Conservation (phyloP, 2,888 invertebrate genomes). For the Synergus umbraculus region DNA sequence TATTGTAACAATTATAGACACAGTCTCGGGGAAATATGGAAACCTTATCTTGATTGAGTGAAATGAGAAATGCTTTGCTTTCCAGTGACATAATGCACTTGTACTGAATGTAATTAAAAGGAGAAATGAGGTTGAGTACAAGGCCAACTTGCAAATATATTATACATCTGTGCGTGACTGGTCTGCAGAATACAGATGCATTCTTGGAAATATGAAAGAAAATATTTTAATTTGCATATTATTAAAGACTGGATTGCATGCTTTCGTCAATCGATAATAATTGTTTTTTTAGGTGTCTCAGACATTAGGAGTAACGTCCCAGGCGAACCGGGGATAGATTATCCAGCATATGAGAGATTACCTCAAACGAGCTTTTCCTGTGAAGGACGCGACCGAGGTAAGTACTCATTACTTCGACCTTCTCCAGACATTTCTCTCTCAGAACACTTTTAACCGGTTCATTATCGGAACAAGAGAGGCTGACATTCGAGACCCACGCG, state of each 20-base stretch:
- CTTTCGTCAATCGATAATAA: neutral
- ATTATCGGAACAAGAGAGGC: neutral
- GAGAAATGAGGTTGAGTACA: constrained; percentile 35
- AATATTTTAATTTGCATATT: neutral
- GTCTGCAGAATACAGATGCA: neutral
- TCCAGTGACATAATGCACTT: constrained; percentile 26
- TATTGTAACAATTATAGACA: too few species aligned
- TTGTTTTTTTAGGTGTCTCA: constrained; percentile 73
- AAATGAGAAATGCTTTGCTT: constrained; percentile 12
- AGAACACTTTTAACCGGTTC: neutral
- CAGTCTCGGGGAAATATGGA: neutral
- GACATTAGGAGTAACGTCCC: constrained; percentile 83
- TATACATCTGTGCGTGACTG: constrained; percentile 12
- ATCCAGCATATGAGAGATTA: constrained; percentile 81
- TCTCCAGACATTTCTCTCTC: constrained; percentile 24
- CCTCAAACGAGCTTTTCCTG: constrained; percentile 83
- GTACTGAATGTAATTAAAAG: constrained; percentile 20
- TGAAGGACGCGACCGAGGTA: constrained; percentile 81
- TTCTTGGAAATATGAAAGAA: neutral
- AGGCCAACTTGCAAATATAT: constrained; percentile 32
- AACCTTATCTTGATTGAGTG: neutral
- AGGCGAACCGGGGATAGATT: constrained; percentile 83
- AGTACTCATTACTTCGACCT: constrained; percentile 48
- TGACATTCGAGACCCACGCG: neutral
- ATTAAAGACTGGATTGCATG: neutral